These are phyloP conservation scores for Chaetophractus vellerosus DNA, from an alignment of 2,797 vertebrate species.

Conservation along the genomic window DNA sequence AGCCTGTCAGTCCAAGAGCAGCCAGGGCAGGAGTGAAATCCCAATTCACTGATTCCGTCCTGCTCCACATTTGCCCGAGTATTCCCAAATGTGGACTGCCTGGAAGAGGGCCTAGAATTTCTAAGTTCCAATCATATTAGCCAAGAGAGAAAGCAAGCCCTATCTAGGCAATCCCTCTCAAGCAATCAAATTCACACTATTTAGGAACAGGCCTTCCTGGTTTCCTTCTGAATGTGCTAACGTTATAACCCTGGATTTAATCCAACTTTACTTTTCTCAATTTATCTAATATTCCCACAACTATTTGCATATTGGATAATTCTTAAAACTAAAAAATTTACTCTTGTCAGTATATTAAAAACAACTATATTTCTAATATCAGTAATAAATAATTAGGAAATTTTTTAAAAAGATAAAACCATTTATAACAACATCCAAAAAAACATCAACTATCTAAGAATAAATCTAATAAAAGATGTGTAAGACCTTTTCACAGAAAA, in stretches of 20 bases:
- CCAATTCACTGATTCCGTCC: not conserved
- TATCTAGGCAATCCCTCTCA: not conserved
- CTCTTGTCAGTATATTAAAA: slow-evolving; percentile 15
- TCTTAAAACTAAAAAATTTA: slow-evolving; percentile 62
- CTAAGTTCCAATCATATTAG: not conserved
- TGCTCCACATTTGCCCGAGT: not conserved
- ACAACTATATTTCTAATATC: slow-evolving; percentile 17
- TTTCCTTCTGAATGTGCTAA: slow-evolving; percentile 4
- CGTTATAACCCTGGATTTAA: not conserved
- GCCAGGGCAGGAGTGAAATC: not conserved
- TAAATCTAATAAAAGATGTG: slow-evolving; percentile 17
- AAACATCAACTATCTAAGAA: not conserved
- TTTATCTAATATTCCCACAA: not conserved
- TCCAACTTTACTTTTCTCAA: not conserved
- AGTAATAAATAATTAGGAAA: not conserved
- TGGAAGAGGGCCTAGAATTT: not conserved
- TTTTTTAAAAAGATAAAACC: not conserved
- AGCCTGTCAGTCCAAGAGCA: not conserved
- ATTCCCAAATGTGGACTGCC: not conserved
- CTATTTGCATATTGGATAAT: slow-evolving; percentile 34
- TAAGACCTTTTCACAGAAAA: slow-evolving; percentile 16
- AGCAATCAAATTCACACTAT: not conserved
- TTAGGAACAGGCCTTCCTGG: not conserved
- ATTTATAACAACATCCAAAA: not conserved
- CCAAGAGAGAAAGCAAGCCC: not conserved